Base-by-base conservation (phyloP, 2,113 vertebrate genomes). In the Trogon surrucura region DNA sequence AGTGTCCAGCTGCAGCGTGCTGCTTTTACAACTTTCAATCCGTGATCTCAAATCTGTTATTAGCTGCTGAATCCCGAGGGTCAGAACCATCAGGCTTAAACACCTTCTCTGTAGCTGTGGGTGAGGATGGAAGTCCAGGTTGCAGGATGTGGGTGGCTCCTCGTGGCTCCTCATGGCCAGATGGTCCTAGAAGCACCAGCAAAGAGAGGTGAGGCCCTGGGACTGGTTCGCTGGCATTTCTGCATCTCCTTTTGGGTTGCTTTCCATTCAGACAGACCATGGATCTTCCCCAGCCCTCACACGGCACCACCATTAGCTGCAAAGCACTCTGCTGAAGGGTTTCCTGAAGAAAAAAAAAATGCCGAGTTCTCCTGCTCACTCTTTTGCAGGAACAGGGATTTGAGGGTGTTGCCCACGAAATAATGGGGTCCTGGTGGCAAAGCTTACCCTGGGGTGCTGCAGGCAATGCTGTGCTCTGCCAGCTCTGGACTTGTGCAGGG, bases 401-500 rank as follows among this genome's bases (percentile, higher is more conserved):
- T 2, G 2, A 45, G 38, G 34, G 36, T 13, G 16, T 2, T 38
- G 13, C 13, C n/a, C 41, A n/a, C 38, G 45, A 26, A 53, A 62
- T 30, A 36, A 22, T 0, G 9, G 25, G 25, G 36, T 84, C 54
- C 30, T 54, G 27, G 32, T 7, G 54, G 7, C 4, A 51, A 21
- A 50, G 27, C 48, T 41, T 14, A 2, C 20, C 11, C 58, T 18
- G 22, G 80, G 57, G 23, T 41, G 56, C 47, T 57, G 30, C 30
- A 23, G 0, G 3, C 17, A 27, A 5, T 8, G 23, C 30, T 16
- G 53, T 19, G 45, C 41, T 78, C 65, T 50, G 53, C 71, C 58
- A n/a, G 58, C 19, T 22, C 65, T 1, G 1, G 16, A 20, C 32
- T 51, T 0, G 0, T 15, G 25, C 34, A 32, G 34, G 44, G 38